phyloP scores from a whole-genome alignment of 1,140 invertebrate genomes.

The Ceratosolen solmsi region DNA sequence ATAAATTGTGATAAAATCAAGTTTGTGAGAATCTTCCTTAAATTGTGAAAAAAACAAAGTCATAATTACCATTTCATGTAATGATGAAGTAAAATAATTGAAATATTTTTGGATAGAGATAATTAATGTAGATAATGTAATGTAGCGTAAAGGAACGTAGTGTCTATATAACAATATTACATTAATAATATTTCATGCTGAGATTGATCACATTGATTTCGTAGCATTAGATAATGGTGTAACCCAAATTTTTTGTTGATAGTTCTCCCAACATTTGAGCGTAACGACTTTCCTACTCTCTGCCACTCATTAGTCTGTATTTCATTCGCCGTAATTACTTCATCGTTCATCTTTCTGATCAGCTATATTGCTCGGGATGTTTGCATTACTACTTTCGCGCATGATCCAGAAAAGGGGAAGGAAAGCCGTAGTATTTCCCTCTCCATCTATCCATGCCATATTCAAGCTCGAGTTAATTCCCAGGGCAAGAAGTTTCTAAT shows the following conservation, averaged over 20 bases:
- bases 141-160: too few relatives aligned
- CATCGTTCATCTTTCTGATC: neutral
- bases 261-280: too few relatives aligned
- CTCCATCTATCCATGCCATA: neutral
- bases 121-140: neutral
- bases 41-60: neutral
- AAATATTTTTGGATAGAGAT: neutral
- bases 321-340: neutral
- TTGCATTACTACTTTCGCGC: neutral
- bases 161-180: too few relatives aligned
- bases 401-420: neutral
- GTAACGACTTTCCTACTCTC: too few relatives aligned
- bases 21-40: neutral
- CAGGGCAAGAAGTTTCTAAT: constrained; percentile 65
- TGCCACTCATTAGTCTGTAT: too few relatives aligned
- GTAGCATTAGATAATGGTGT: too few relatives aligned
- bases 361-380: neutral
- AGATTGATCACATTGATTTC: too few relatives aligned
- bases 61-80: neutral
- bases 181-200: neutral
- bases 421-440: neutral
- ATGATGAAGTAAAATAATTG: neutral
- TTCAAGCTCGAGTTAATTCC: constrained; percentile 59
- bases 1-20: neutral
- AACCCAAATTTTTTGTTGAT: too few relatives aligned